Evolutionary conservation across 2,797 vertebrate genomes (phyloP).

Genomic region (Vireo griseus): DNA sequence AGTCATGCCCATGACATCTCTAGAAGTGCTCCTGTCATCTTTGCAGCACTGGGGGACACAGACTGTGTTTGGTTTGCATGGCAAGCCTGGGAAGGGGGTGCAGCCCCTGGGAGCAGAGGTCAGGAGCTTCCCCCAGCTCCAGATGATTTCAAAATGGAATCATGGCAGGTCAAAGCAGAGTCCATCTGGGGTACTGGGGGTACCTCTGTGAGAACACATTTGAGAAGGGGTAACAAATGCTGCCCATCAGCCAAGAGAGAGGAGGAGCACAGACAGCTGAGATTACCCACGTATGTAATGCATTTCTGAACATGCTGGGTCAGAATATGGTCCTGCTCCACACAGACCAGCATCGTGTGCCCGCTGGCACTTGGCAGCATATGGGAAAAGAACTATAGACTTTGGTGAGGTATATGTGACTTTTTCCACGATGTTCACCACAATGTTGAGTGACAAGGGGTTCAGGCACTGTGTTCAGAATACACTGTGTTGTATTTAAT

Average conservation of each 20-base stretch:
- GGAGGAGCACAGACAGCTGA: background rate
- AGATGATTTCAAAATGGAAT: background rate
- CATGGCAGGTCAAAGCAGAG: background rate
- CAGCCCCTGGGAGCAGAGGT: background rate
- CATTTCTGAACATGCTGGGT: background rate
- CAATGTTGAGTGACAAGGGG: background rate
- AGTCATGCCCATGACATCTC: background rate
- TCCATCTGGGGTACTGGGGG: rapidly evolving
- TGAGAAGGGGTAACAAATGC: background rate
- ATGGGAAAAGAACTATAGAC: no score
- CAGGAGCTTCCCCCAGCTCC: background rate
- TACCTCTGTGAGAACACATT: background rate
- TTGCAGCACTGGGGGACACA: background rate
- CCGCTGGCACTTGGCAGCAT: background rate
- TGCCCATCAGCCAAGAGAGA: background rate
- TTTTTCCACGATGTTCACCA: background rate
- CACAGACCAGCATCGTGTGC: rapidly evolving
- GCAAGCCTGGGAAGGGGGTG: background rate
- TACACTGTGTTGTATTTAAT: background rate
- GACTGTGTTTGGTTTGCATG: background rate
- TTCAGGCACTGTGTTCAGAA: background rate
- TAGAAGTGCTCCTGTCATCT: background rate
- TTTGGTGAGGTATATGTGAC: background rate
- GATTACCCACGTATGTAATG: rapidly evolving
- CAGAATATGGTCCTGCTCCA: background rate